Percentiles rank a stretch among this genome's conserved stretches.
Evolutionary conservation across 2,113 vertebrate species (phyloP).

Genomic region (Daphoenositta chrysoptera): DNA sequence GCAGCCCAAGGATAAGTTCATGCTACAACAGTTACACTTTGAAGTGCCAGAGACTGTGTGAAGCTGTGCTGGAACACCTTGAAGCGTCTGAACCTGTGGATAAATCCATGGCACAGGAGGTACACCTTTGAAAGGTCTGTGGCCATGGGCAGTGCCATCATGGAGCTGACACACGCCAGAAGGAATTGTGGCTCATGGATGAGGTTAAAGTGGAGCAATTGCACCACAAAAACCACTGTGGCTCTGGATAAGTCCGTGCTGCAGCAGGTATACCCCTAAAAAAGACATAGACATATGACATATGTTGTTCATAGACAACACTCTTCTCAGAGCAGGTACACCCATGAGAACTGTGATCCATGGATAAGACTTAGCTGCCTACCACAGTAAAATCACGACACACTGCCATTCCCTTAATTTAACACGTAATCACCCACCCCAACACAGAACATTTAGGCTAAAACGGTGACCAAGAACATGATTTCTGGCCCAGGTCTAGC

Average conservation of each 20-base stretch:
- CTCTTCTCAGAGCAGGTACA: not conserved
- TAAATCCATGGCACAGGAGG: not conserved
- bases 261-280: not conserved
- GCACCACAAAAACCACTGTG: not conserved
- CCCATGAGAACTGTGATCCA: not conserved
- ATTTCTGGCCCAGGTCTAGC: not conserved
- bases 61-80: not conserved
- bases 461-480: not conserved
- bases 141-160: accelerated
- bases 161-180: not conserved
- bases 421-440: not conserved
- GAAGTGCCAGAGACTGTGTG: not conserved
- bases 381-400: accelerated
- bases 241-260: not conserved
- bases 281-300: no score
- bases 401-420: not conserved
- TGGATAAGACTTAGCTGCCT: not conserved
- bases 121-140: not conserved
- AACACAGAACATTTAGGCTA: not conserved
- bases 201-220: not conserved
- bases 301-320: not conserved
- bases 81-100: not conserved
- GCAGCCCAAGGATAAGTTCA: not conserved
- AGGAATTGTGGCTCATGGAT: not conserved
- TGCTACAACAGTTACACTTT: not conserved